Conservation (phyloP, 2,113 vertebrate species). For the Hippocampus comes region DNA sequence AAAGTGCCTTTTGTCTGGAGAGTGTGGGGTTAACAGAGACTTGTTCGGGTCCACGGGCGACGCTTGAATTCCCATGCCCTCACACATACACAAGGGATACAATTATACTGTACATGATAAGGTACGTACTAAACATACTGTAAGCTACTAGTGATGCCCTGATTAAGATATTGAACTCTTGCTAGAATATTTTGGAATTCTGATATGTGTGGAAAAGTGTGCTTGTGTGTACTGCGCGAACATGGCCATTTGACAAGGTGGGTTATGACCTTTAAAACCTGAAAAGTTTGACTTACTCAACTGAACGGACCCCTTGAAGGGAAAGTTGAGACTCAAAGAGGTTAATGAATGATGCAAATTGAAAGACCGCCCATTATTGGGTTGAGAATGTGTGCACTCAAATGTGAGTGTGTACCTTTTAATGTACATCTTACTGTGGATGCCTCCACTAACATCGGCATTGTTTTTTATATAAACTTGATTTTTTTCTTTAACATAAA, state of each 20-base stretch:
- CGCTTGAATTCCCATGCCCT: slow-evolving; percentile 20
- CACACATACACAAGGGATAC: slow-evolving; percentile 14
- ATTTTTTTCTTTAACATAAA: neutral
- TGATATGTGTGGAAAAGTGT: neutral
- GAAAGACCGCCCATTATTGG: slow-evolving; percentile 50
- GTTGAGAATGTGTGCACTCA: slow-evolving; percentile 5
- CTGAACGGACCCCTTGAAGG: slow-evolving; percentile 42
- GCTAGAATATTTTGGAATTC: neutral
- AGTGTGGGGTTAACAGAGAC: slow-evolving; percentile 48
- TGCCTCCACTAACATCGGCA: neutral
- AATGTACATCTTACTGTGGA: neutral
- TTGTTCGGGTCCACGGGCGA: slow-evolving; percentile 34
- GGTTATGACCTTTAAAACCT: slow-evolving; percentile 38
- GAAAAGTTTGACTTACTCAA: slow-evolving; percentile 20
- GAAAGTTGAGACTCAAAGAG: slow-evolving; percentile 32
- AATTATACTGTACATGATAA: slow-evolving; percentile 12
- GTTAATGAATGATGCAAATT: slow-evolving; percentile 26
- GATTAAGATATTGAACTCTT: neutral
- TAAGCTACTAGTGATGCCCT: neutral
- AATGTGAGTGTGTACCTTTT: slow-evolving; percentile 1
- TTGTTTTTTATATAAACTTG: neutral
- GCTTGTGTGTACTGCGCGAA: slow-evolving; percentile 4
- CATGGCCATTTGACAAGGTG: neutral
- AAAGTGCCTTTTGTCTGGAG: slow-evolving; percentile 61
- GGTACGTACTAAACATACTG: neutral